These are phyloP conservation scores for Drosophila kokeensis DNA, from an alignment of 2,888 invertebrate species.

Conservation along the genomic window DNA sequence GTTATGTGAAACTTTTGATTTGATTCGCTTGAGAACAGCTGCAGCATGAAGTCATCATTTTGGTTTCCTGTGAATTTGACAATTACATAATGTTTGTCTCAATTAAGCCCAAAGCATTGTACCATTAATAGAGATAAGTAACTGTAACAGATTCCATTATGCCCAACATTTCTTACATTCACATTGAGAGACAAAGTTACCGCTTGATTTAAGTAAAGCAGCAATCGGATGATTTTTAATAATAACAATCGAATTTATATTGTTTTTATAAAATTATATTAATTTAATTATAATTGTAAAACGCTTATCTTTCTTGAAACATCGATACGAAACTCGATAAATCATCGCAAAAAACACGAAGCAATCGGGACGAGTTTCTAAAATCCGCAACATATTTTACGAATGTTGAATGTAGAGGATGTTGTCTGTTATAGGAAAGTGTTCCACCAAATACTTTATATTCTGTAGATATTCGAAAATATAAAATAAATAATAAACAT, in stretches of 20 bases:
- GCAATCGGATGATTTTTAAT: too few species aligned
- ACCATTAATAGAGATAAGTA: background rate
- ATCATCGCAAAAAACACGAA: background rate
- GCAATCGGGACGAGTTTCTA: background rate
- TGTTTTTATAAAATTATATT: too few species aligned
- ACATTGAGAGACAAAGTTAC: background rate
- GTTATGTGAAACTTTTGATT: constrained; percentile 57
- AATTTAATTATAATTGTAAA: too few species aligned
- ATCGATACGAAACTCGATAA: too few species aligned
- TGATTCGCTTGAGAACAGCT: constrained; percentile 53
- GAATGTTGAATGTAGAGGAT: background rate
- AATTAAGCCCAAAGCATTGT: background rate
- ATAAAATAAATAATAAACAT: too few species aligned
- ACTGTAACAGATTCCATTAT: background rate
- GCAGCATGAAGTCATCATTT: constrained; percentile 65
- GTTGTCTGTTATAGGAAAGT: background rate
- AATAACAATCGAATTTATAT: too few species aligned
- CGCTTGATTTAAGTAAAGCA: too few species aligned
- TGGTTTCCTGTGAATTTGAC: constrained; percentile 22
- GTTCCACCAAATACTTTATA: background rate
- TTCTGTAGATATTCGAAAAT: background rate
- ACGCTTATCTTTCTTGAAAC: too few species aligned
- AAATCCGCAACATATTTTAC: background rate
- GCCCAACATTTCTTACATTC: background rate
- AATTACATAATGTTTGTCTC: constrained; percentile 7